Evolutionary conservation across 2,888 invertebrate species (phyloP), one percentile per base, ranked within the genome.

Genomic region (Phlogophora meticulosa): DNA sequence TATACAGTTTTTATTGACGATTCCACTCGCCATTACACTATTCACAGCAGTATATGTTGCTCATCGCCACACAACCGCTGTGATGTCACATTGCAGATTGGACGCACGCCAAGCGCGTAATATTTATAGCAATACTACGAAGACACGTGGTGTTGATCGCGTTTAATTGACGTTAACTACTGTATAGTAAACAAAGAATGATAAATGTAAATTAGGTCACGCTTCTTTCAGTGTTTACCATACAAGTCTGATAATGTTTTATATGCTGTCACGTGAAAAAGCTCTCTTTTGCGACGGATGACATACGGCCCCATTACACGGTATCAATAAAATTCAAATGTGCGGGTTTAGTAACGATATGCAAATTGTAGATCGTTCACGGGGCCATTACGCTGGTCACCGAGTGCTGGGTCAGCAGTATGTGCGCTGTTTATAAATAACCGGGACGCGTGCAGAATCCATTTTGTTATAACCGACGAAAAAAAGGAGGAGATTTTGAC

Each of bases 61-160:
- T 46, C 65, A 53, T 46, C 52, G 46, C 17, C 40, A 24, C 51
- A 67, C 36, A 55, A 38, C 56, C 11, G 51, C 46, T 17, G 43
- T 60, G 52, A 20, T 38, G 38, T 40, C 36, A 55, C 15, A 34
- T 40, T 38, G 22, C 36, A 17, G 42, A 38, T 56, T 77, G 78
- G 59, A 56, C 9, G n/a, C 20, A 22, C n/a, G 72, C 74, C 74
- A 64, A 56, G 22, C 24, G 17, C 17, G 3, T 38, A 56, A 55
- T 74, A 74, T 74, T 74, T 77, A 72, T 45, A 64, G 56, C 46
- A 13, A 46, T 40, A 52, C 42, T 43, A 56, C 40, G 28, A 5
- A 36, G n/a, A 11, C 59, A 34, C 28, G 36, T 42, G 38, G 34
- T 9, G 46, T 52, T 43, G n/a, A 40, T 58, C 2, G 22, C 40